Evolutionary conservation across 1,140 invertebrate species (phyloP), one percentile per base, ranked within the genome.

Genomic region (Condylostylus longicornis): DNA sequence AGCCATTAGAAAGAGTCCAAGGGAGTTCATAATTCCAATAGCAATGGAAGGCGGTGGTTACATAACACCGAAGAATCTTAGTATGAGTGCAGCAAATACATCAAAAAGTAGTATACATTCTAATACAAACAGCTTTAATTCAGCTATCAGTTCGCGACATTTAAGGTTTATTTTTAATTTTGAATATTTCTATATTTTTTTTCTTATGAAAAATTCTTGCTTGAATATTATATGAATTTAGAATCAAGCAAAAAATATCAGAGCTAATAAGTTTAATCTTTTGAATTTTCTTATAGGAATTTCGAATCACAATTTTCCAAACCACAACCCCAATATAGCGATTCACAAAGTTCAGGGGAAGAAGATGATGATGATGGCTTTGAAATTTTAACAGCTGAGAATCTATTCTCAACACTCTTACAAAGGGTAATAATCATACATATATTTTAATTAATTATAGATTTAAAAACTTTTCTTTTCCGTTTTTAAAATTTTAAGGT

Each of bases 11-110:
- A 89, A 89, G 62, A 84, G 80, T 36, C 82, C 83, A 8, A 65
- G 85, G 13, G 86, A 90, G 62, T 87, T 85, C 47, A 87, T 90
- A 49, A 89, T 90, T 62, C 86, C 86, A 1, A 89, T 90, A 48
- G 80, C 82, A 12, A 75, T 89, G 28, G 86, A 89, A 64, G 83
- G 82, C 40, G 82, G 82, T 40, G 82, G 82, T 34, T 84, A 79
- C 52, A 76, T 85, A 17, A 87, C 81, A 14, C 83, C 82, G 12
- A 65, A 78, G 17, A 76, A 77, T 32, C 73, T 75, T 39, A 82
- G 77, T 49, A n/a, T n/a, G n/a, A n/a, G n/a, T n/a, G n/a, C n/a
- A n/a, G n/a, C n/a, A n/a, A n/a, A n/a, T n/a, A n/a, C n/a, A n/a
- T n/a, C n/a, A n/a, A n/a, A n/a, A n/a, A n/a, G n/a, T n/a, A n/a